Evolutionary conservation across 1,140 invertebrate genomes (phyloP).

Genomic region (Coptotermes formosanus): DNA sequence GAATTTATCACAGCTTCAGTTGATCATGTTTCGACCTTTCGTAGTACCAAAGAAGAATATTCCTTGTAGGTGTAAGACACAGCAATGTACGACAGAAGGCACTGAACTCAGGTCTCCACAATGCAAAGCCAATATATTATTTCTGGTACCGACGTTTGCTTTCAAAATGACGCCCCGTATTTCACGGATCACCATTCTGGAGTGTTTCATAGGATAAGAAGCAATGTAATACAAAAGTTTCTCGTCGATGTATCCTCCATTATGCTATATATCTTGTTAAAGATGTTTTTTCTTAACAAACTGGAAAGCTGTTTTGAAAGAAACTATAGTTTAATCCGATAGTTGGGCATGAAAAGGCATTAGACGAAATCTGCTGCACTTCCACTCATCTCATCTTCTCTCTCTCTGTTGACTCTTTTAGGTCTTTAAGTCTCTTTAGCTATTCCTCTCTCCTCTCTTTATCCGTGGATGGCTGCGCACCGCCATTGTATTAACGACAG

Average conservation of each 20-base stretch:
- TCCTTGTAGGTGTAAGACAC: too few species aligned
- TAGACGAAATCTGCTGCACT: neutral
- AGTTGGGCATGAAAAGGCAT: conserved; percentile 10
- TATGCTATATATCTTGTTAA: neutral
- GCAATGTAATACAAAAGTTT: neutral
- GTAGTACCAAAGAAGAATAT: too few species aligned
- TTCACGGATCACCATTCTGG: too few species aligned
- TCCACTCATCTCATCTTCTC: neutral
- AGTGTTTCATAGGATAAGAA: neutral
- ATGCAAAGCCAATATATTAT: too few species aligned
- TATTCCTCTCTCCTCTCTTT: neutral
- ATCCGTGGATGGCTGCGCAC: neutral
- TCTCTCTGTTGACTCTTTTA: neutral
- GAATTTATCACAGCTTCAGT: too few species aligned
- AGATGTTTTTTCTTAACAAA: neutral
- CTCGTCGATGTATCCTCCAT: neutral
- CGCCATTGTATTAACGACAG: neutral
- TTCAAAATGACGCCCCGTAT: too few species aligned
- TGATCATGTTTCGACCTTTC: too few species aligned
- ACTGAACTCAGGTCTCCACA: too few species aligned
- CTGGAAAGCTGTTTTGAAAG: neutral
- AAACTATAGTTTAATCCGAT: neutral
- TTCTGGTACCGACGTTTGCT: too few species aligned
- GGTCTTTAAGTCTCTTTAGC: neutral
- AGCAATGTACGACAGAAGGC: too few species aligned